Evolutionary conservation across 2,797 vertebrate genomes (phyloP).

Genomic region (Glossophaga mutica): DNA sequence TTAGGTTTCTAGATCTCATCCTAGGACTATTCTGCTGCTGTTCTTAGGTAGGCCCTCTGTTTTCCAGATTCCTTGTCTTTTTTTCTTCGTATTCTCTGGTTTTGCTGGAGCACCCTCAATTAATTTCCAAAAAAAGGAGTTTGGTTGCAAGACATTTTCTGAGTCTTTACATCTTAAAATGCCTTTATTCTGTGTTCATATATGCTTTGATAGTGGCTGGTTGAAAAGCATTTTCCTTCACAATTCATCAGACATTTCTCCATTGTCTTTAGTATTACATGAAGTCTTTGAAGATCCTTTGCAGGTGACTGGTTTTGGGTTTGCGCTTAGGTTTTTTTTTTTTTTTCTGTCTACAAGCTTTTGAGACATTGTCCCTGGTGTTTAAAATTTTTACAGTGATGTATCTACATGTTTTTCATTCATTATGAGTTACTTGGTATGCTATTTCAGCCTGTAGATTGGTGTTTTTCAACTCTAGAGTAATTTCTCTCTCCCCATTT

Average conservation of each 20-base stretch:
- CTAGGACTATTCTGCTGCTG: not conserved
- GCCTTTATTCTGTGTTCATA: not conserved
- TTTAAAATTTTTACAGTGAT: not conserved
- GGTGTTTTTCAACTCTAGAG: not conserved
- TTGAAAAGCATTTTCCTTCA: not conserved
- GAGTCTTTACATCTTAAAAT: not conserved
- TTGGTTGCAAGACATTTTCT: not conserved
- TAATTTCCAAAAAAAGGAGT: not conserved
- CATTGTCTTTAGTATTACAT: not conserved
- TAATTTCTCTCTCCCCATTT: not conserved
- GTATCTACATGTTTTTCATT: not conserved
- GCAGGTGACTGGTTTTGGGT: not conserved
- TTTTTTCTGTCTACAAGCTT: not conserved
- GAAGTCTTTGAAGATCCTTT: not conserved
- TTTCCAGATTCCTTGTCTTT: not conserved
- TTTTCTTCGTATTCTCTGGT: not conserved
- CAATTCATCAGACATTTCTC: not conserved
- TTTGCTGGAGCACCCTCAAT: not conserved
- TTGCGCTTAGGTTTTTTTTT: not conserved
- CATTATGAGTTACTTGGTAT: not conserved
- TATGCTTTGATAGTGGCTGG: not conserved
- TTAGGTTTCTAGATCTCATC: not conserved
- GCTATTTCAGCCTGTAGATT: not conserved
- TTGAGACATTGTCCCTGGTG: not conserved
- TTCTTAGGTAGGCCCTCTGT: not conserved